Evolutionary conservation across 2,113 vertebrate species (phyloP).

Genomic region (Himantopus leucocephalus): DNA sequence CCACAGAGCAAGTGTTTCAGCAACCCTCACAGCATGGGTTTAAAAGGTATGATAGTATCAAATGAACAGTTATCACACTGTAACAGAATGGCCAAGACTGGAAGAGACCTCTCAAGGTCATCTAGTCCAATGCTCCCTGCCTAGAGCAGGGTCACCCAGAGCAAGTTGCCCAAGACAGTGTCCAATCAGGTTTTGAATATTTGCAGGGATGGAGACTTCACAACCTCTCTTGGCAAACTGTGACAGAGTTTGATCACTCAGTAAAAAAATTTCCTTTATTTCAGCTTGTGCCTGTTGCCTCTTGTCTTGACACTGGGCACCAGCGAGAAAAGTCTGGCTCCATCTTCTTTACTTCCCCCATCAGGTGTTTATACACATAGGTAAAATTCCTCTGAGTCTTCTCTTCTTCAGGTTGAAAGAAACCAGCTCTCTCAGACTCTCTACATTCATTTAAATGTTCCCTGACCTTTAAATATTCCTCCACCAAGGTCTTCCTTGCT

Average conservation of each 20-base stretch:
- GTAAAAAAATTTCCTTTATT: neutral
- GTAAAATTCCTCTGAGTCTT: neutral
- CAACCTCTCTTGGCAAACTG: neutral
- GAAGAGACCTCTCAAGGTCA: neutral
- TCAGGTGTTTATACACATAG: neutral
- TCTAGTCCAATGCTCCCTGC: neutral
- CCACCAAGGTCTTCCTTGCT: neutral
- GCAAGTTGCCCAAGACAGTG: neutral
- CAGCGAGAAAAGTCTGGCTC: neutral
- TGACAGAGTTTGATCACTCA: neutral
- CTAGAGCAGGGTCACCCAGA: neutral
- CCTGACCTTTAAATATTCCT: neutral
- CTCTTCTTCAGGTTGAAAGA: neutral
- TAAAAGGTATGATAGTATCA: neutral
- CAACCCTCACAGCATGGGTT: neutral
- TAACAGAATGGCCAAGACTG: neutral
- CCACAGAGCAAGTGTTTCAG: neutral
- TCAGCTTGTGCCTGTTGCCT: neutral
- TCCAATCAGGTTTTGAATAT: accelerated
- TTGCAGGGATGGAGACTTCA: neutral
- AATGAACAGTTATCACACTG: neutral
- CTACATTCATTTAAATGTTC: neutral
- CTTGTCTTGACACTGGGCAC: neutral
- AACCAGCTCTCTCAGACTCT: neutral
- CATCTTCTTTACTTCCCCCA: neutral